These are phyloP conservation scores for Apis cerana DNA, from an alignment of 1,140 invertebrate genomes.

Conservation along the genomic window DNA sequence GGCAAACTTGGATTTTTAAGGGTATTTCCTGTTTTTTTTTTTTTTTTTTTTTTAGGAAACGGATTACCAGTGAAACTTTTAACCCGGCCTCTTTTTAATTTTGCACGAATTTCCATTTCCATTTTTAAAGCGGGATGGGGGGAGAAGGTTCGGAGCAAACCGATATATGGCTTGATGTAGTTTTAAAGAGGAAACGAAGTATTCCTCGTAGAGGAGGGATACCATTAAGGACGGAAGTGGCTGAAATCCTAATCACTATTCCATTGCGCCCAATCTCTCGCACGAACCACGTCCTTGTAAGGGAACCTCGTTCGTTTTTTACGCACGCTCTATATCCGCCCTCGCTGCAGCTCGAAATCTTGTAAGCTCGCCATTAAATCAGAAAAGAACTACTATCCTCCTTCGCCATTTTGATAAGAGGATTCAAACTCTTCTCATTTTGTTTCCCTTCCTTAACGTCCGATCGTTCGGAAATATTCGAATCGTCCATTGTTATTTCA, in stretches of 20 bases:
- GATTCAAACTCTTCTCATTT: slow-evolving; percentile 27
- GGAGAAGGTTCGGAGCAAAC: background rate
- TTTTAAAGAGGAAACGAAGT: background rate
- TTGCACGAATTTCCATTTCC: background rate
- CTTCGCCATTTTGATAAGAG: slow-evolving; percentile 1
- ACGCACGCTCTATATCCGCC: background rate
- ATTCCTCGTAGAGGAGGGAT: too few relatives aligned
- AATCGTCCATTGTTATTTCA: background rate
- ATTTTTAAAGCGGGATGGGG: background rate
- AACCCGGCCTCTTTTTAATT: background rate
- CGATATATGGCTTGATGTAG: background rate
- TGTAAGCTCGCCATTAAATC: background rate
- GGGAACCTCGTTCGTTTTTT: background rate
- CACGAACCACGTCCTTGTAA: background rate
- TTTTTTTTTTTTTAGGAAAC: too few relatives aligned
- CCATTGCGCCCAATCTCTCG: background rate
- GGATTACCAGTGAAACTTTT: too few relatives aligned
- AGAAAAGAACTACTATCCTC: background rate
- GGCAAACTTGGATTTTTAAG: background rate
- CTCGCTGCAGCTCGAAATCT: background rate
- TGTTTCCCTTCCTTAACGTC: background rate
- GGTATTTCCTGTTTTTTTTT: background rate
- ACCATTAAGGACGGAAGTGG: background rate
- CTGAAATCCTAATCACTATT: background rate
- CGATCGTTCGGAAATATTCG: background rate